Percentiles rank a stretch among this genome's conserved stretches.
phyloP scores from a whole-genome alignment of 1,140 invertebrate species.

The Drosophila lacertosa region DNA sequence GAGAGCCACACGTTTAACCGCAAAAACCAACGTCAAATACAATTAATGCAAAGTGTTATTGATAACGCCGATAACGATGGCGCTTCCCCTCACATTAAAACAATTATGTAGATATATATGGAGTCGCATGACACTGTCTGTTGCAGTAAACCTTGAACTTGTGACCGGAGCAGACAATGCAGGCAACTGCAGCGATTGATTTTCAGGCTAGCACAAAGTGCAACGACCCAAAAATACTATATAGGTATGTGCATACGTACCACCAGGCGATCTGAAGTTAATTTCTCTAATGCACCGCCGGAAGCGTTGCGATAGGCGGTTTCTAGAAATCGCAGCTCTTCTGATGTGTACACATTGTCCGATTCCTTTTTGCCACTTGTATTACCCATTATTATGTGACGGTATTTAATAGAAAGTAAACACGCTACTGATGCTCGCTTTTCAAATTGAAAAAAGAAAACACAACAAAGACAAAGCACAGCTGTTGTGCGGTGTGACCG shows the following conservation, averaged over 20 bases:
- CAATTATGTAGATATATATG: neutral
- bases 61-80: conserved; percentile 28
- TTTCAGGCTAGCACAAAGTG: conserved; percentile 51
- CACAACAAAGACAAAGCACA: conserved; percentile 36
- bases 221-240: conserved; percentile 26
- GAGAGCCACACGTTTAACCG: conserved; percentile 14
- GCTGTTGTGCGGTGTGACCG: conserved; percentile 46
- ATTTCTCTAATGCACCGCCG: conserved; percentile 67
- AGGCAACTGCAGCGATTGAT: conserved; percentile 52
- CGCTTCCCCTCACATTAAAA: conserved; percentile 18
- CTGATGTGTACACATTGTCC: conserved; percentile 64
- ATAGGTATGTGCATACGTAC: too few species aligned
- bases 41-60: conserved; percentile 33
- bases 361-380: conserved; percentile 64
- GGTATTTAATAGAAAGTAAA: conserved; percentile 32
- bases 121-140: conserved; percentile 37
- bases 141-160: conserved; percentile 61
- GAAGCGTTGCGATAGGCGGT: conserved; percentile 64
- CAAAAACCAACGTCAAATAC: conserved; percentile 1
- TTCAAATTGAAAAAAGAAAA: conserved; percentile 39
- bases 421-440: conserved; percentile 35
- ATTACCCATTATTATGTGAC: conserved; percentile 56
- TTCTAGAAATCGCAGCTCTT: conserved; percentile 66
- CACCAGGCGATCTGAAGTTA: conserved; percentile 67
- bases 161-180: conserved; percentile 33